These are phyloP conservation scores for Periophthalmodon schlosseri DNA, from an alignment of 2,113 vertebrate species.

Conservation along the genomic window DNA sequence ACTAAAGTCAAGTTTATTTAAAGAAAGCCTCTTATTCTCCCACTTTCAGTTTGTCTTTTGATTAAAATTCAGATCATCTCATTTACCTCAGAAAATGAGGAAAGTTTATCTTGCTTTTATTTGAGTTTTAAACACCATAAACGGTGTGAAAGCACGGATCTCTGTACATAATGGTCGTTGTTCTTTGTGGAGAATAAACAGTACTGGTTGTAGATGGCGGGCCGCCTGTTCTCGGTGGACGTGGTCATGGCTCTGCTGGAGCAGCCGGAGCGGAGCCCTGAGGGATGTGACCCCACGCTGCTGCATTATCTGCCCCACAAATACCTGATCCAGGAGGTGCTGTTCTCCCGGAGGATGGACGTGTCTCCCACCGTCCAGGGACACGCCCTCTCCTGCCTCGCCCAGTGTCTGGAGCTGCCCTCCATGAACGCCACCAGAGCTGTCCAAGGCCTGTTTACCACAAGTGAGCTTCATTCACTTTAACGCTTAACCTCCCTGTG, in stretches of 20 bases:
- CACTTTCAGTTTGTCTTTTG: too few relatives aligned
- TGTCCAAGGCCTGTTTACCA: slow-evolving; percentile 79
- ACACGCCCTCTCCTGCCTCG: slow-evolving; percentile 86
- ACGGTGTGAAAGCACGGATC: background rate
- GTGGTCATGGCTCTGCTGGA: slow-evolving; percentile 86
- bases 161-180: background rate
- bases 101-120: too few relatives aligned
- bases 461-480: slow-evolving; percentile 74
- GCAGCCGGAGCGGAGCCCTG: slow-evolving; percentile 76
- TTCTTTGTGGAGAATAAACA: background rate
- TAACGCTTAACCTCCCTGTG: background rate
- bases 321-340: slow-evolving; percentile 86
- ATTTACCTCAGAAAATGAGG: too few relatives aligned
- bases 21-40: too few relatives aligned
- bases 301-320: slow-evolving; percentile 81
- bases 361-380: slow-evolving; percentile 82
- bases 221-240: slow-evolving; percentile 89
- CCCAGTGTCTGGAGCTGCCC: slow-evolving; percentile 84
- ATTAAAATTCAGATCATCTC: too few relatives aligned
- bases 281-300: slow-evolving; percentile 64
- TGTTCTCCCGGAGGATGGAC: slow-evolving; percentile 86
- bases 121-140: background rate
- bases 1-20: too few relatives aligned
- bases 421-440: slow-evolving; percentile 62
- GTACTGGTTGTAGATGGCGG: slow-evolving; percentile 72